Percentiles rank a stretch among this genome's conserved stretches.
Evolutionary conservation across 1,140 invertebrate genomes (phyloP).

Genomic region (Aporrectodea caliginosa): DNA sequence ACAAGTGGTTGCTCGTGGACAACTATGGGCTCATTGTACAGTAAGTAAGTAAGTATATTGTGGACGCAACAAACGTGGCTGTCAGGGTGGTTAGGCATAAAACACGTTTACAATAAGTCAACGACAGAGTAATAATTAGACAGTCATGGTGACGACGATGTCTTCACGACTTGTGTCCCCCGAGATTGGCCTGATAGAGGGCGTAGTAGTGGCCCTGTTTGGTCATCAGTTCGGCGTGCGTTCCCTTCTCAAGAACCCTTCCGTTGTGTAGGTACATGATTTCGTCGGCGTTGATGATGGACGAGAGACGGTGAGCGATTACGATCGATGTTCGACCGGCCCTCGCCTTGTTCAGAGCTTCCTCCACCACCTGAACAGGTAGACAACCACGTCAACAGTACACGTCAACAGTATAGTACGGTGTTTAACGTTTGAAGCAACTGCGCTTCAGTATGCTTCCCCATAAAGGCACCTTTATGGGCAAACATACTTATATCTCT

Average conservation of each 20-base stretch:
- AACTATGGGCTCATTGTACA: no score
- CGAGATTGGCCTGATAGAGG: slow-evolving; percentile 34
- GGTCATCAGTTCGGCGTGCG: slow-evolving; percentile 43
- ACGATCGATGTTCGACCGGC: slow-evolving; percentile 47
- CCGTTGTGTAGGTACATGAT: slow-evolving; percentile 32
- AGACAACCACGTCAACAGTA: neutral
- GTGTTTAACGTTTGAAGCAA: no score
- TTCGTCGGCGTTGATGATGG: slow-evolving; percentile 41
- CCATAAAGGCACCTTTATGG: no score
- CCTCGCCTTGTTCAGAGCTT: slow-evolving; percentile 46
- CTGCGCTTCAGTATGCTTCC: no score
- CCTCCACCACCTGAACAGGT: slow-evolving; percentile 43
- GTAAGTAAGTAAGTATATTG: no score
- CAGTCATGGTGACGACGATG: slow-evolving; percentile 69
- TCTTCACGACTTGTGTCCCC: slow-evolving; percentile 6
- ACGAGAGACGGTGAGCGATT: slow-evolving; percentile 50
- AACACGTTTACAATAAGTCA: no score
- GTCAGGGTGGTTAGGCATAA: no score
- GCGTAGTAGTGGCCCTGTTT: slow-evolving; percentile 46
- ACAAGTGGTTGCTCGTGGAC: no score
- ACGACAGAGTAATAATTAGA: no score
- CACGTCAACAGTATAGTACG: no score
- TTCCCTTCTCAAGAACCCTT: slow-evolving; percentile 43
- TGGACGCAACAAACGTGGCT: no score
- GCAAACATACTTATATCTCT: no score